Evolutionary conservation across 2,888 invertebrate species (phyloP).

Genomic region (Lissonota sp.): DNA sequence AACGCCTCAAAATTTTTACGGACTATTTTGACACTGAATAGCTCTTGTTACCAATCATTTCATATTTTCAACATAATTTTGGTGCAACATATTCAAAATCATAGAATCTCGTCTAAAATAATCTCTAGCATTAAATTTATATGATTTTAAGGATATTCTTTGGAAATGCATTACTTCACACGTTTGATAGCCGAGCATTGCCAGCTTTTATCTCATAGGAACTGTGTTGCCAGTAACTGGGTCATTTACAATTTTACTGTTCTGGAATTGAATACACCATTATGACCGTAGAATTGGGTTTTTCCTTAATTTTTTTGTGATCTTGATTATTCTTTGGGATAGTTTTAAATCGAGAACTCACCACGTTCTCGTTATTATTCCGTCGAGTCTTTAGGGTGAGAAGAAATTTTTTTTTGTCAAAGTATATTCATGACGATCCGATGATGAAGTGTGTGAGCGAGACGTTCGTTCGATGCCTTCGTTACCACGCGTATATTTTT

Average conservation of each 20-base stretch:
- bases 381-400: conserved; percentile 1
- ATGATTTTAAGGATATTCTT: background rate
- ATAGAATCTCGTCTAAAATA: background rate
- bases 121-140: too few relatives aligned
- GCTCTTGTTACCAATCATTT: background rate
- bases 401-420: conserved; percentile 8
- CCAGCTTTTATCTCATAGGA: conserved; percentile 23
- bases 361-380: background rate
- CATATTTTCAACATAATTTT: background rate
- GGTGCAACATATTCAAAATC: background rate
- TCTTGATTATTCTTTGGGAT: background rate
- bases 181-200: background rate
- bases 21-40: background rate
- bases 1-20: background rate
- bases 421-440: conserved; percentile 38
- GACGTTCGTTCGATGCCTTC: conserved; percentile 65
- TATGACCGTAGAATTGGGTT: background rate
- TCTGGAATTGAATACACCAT: conserved; percentile 17
- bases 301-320: conserved; percentile 1
- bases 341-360: background rate
- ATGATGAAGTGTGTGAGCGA: conserved; percentile 51
- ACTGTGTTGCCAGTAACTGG: conserved; percentile 25
- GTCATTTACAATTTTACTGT: conserved; percentile 17
- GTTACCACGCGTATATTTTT: conserved; percentile 44
- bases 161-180: conserved; percentile 9